Evolutionary conservation across 2,113 vertebrate species (phyloP), one percentile per base, ranked within the genome.

Genomic region (Urocynchramus pylzowi): DNA sequence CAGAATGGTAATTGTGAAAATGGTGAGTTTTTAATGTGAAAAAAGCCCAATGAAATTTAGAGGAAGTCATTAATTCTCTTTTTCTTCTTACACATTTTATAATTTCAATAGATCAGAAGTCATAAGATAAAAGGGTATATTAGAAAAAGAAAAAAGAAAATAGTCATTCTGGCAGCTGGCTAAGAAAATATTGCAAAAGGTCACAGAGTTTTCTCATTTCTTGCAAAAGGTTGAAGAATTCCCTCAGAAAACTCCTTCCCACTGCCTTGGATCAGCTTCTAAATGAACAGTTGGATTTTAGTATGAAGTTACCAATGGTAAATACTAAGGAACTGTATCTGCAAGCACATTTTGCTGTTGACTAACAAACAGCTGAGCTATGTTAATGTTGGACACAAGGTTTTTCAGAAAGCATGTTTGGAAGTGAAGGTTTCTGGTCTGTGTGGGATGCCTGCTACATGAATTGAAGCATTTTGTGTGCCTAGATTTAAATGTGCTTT

Each of bases 101-200:
- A 0, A 0, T 78, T 81, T 70, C 53, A n/a, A 0, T 47, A 33
- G 35, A 41, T 67, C 27, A 54, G 59, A 68, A 78, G 39, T 86
- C 12, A 7, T 67, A 80, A 63, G 13, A 71, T 60, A 21, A 75
- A 78, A 71, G 35, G 18, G 2, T 49, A 6, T 37, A 20, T 53
- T 41, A 64, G 20, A 70, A 68, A 88, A 83, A 80, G 47, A 31
- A 39, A 52, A 63, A 93, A 75, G 13, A 47, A 84, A 75, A 68
- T 27, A 57, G 37, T 61, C 68, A 68, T 86, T 86, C 28, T 83
- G 35, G 45, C 17, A 53, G 30, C 24, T 89, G 30, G 23, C 24
- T 90, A 64, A 75, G 64, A 75, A 90, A 77, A 80, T 78, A 47
- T 10, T 87, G 76, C 16, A 41, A 53, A 87, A 91, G 52, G 69